Conservation (phyloP, 2,797 vertebrate genomes). For the Clarias fuscus region DNA sequence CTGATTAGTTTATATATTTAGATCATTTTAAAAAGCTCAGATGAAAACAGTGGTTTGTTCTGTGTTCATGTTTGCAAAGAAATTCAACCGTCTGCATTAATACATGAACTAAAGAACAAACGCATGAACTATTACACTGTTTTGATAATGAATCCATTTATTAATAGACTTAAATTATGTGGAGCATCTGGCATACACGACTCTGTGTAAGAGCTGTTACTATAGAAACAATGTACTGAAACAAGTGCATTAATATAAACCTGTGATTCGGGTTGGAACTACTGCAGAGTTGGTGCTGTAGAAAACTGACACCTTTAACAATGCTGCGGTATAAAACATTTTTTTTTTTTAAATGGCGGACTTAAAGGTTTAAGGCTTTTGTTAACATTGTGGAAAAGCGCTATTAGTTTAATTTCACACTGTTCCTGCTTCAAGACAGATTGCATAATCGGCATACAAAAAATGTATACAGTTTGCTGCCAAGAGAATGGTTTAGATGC, state of each 20-base stretch:
- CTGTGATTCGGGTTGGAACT: not conserved
- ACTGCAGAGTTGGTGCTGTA: not conserved
- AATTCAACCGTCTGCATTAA: not conserved
- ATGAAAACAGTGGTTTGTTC: not conserved
- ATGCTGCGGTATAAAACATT: not conserved
- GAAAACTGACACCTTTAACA: not conserved
- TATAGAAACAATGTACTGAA: not conserved
- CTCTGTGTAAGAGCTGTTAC: not conserved
- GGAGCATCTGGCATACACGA: not conserved
- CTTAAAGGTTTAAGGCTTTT: not conserved
- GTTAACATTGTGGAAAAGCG: not conserved
- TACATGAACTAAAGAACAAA: not conserved
- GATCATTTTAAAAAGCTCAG: not conserved
- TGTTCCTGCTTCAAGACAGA: conserved; percentile 5
- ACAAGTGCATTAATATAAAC: not conserved
- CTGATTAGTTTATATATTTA: not conserved
- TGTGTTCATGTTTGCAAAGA: not conserved
- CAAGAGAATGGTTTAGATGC: conserved; percentile 42
- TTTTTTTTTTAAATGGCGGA: too few species aligned
- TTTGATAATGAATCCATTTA: not conserved
- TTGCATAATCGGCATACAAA: not conserved
- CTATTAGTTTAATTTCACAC: not conserved
- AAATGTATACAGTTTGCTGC: not conserved
- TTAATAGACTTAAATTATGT: not conserved
- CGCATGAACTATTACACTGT: not conserved